Evolutionary conservation across 2,888 invertebrate species (phyloP), one percentile per base, ranked within the genome.

Genomic region (Sesamia inferens): DNA sequence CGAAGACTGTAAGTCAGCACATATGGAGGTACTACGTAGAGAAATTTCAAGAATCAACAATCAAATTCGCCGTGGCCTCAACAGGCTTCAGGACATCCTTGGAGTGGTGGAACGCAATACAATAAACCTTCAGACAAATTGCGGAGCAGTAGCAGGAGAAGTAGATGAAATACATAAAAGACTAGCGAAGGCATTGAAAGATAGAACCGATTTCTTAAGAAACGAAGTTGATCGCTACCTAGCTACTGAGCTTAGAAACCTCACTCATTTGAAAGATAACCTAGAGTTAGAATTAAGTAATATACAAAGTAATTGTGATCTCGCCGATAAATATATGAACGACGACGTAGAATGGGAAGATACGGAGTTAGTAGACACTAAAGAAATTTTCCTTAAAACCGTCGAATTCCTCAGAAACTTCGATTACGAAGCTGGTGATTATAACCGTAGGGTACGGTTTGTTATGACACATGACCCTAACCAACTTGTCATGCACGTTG

Each of bases 321-420:
- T 99, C 90, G 99, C 99, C 67, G 99, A 99, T 94, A 99, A 99
- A 93, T 98, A 99, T 92, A 98, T 99, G 97, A 98, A 97, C 90
- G 98, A 98, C 86, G 98, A 97, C 81, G 98, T 98, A 58, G 98
- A 98, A 88, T 99, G 99, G 98, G 99, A 99, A 88, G 98, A 99
- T 89, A 98, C 98, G 82, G 99, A 99, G 92, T 96, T 99, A 83
- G 98, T 99, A 96, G 99, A 99, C 90, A 98, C 99, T 74, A 99
- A 99, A 95, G 99, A 99, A 95, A 99, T 99, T 82, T 99, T 99
- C 96, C 96, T 99, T 39, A 99, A 99, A 93, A 99, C 99, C 22
- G 98, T 99, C 65, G 99, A 99, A 90, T 99, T 99, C 93, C 97
- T 99, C 85, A 97, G 98, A 89, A 99, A 99, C 95, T 99, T 99